These are phyloP conservation scores for Leptopilina myrica DNA, from an alignment of 2,888 invertebrate genomes.

Conservation along the genomic window DNA sequence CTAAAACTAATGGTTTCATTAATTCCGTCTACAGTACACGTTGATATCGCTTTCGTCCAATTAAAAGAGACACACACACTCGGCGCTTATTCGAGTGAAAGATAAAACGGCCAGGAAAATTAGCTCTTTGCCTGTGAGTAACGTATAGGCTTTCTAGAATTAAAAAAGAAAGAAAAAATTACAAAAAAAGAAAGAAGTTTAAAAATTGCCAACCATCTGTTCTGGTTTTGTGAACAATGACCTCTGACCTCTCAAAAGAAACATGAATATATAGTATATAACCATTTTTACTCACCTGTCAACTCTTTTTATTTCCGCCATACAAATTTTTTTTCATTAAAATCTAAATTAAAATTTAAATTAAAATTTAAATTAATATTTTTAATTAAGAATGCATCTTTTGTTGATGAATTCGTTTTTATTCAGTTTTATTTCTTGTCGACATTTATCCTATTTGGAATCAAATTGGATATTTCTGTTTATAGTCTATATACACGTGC, in stretches of 20 bases:
- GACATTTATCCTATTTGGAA: too few relatives aligned
- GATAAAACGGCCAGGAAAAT: constrained; percentile 35
- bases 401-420: not conserved
- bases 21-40: constrained; percentile 66
- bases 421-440: not conserved
- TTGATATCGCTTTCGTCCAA: constrained; percentile 68
- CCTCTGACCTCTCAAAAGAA: not conserved
- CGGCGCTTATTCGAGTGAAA: constrained; percentile 29
- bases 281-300: constrained; percentile 1
- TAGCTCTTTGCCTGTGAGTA: constrained; percentile 16
- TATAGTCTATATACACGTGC: too few relatives aligned
- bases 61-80: constrained; percentile 53
- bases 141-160: constrained; percentile 1
- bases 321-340: not conserved
- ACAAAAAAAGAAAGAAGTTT: not conserved
- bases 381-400: not conserved
- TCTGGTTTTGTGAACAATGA: constrained; percentile 9
- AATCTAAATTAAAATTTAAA: not conserved
- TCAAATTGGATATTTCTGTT: not conserved
- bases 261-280: not conserved
- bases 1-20: constrained; percentile 72
- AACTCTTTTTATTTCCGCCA: not conserved
- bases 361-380: not conserved
- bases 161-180: too few relatives aligned
- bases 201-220: constrained; percentile 33